These are phyloP conservation scores for Cuniculus paca DNA, from an alignment of 2,797 vertebrate genomes.

Conservation along the genomic window DNA sequence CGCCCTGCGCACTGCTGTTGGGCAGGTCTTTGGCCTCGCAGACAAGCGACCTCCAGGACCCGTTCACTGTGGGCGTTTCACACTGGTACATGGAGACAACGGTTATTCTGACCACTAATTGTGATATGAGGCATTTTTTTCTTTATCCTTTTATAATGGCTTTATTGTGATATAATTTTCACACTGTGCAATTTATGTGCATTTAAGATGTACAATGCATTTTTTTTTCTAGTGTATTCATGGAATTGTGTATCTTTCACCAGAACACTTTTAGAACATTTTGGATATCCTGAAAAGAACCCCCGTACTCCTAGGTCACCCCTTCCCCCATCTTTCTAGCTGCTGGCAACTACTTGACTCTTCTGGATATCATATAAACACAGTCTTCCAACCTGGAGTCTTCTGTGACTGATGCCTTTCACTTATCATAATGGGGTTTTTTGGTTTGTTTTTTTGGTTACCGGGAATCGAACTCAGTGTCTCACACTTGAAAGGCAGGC, in stretches of 20 bases:
- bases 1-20: background rate
- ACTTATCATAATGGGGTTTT: background rate
- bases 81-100: background rate
- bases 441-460: too few species aligned
- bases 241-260: background rate
- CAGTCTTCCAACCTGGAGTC: background rate
- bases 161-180: background rate
- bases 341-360: background rate
- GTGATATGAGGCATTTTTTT: background rate
- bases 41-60: background rate
- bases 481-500: too few species aligned
- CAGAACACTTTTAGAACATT: conserved; percentile 28
- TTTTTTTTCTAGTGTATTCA: conserved; percentile 18
- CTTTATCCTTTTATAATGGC: background rate
- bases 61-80: background rate
- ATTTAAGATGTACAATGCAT: background rate
- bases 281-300: background rate
- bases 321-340: background rate
- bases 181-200: background rate
- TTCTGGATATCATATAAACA: background rate
- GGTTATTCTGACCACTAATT: background rate
- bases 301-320: background rate
- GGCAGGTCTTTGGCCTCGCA: background rate
- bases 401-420: background rate
- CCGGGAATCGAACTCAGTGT: too few species aligned